A percentile compares a stretch with the other conserved stretches of the same genome.
phyloP scores from a whole-genome alignment of 2,113 vertebrate species.

The Laticauda laticaudata region DNA sequence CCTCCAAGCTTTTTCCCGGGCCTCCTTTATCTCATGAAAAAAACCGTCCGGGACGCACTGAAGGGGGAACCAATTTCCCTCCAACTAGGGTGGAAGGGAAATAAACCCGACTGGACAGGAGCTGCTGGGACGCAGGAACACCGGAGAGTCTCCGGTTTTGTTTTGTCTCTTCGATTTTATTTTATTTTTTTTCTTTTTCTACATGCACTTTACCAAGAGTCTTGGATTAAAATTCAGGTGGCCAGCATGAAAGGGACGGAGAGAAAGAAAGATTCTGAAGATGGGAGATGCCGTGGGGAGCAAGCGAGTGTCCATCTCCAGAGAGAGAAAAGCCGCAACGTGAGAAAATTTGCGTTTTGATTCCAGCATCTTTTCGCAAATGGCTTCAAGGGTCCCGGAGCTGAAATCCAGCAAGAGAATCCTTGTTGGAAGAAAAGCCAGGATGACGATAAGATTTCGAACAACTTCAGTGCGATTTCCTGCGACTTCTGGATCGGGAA shows the following conservation, averaged over 20 bases:
- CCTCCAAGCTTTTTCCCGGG: conserved; percentile 31
- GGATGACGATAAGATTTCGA: background rate
- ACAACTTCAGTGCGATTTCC: background rate
- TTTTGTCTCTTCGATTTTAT: background rate
- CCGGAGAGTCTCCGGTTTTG: background rate
- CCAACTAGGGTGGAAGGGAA: conserved; percentile 67
- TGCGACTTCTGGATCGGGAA: background rate
- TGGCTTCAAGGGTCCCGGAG: background rate
- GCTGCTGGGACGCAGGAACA: background rate
- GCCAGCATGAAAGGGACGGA: no score
- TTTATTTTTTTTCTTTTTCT: background rate
- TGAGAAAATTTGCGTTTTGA: background rate
- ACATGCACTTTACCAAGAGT: conserved; percentile 56
- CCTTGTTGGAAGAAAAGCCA: background rate
- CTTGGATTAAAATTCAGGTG: background rate
- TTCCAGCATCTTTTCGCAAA: background rate
- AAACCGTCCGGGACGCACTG: conserved; percentile 9
- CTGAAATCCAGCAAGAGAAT: background rate
- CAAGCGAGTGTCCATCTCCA: background rate
- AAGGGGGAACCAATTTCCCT: conserved; percentile 37
- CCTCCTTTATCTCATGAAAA: conserved; percentile 53
- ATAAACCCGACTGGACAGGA: conserved; percentile 50
- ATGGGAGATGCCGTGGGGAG: background rate
- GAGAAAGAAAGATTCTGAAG: background rate
- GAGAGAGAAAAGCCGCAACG: conserved; percentile 1